Evolutionary conservation across 1,140 invertebrate species (phyloP).

Genomic region (Sminthurinus signatus): DNA sequence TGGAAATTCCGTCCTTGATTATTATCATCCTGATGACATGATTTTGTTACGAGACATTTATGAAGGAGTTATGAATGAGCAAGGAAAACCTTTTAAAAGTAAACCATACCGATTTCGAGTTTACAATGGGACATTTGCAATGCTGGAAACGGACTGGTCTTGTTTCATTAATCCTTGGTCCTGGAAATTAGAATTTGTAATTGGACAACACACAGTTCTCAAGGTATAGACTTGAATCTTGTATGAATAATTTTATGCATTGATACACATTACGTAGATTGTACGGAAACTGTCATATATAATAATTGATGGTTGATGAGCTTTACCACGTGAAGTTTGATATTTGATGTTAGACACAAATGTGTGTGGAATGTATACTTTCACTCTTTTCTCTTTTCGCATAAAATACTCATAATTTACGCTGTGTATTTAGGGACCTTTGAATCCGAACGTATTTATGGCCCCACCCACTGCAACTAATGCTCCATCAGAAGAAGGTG

Average conservation of each 20-base stretch:
- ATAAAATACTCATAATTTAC: slow-evolving; percentile 3
- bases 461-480: slow-evolving; percentile 46
- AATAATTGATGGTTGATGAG: no score
- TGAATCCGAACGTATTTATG: slow-evolving; percentile 65
- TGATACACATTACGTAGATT: no score
- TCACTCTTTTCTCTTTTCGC: no score
- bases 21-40: slow-evolving; percentile 83
- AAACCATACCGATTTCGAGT: slow-evolving; percentile 71
- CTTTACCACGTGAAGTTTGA: no score
- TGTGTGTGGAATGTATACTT: no score
- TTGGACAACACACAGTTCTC: slow-evolving; percentile 76
- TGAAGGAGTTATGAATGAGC: slow-evolving; percentile 59
- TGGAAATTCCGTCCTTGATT: slow-evolving; percentile 70
- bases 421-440: slow-evolving; percentile 52
- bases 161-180: slow-evolving; percentile 92
- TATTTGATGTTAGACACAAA: no score
- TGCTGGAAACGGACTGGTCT: slow-evolving; percentile 86
- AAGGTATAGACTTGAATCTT: slow-evolving; percentile 70
- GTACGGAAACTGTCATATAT: no score
- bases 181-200: slow-evolving; percentile 80
- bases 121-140: slow-evolving; percentile 74
- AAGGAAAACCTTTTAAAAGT: slow-evolving; percentile 63
- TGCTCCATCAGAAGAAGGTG: slow-evolving; percentile 52
- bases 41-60: slow-evolving; percentile 71
- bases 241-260: slow-evolving; percentile 48